Evolutionary conservation across 2,797 vertebrate species (phyloP).

Genomic region (Galagoides demidoff): DNA sequence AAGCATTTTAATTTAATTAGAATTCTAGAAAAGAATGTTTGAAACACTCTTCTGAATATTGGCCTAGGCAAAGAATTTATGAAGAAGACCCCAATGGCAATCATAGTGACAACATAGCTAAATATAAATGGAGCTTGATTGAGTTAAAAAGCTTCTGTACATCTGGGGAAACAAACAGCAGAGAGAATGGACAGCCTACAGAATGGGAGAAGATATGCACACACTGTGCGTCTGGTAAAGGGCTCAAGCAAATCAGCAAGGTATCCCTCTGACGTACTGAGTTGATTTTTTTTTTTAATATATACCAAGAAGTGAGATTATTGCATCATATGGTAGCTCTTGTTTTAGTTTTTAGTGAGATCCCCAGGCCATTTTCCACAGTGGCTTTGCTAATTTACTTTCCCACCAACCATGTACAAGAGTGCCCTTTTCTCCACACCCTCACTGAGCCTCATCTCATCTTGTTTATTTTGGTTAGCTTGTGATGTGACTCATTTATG

Average conservation of each 20-base stretch:
- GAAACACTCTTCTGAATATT: too few species aligned
- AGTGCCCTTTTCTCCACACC: neutral
- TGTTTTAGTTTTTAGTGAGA: neutral
- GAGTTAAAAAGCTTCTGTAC: too few species aligned
- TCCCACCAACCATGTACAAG: neutral
- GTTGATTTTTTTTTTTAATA: neutral
- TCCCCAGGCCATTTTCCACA: neutral
- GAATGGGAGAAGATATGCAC: too few species aligned
- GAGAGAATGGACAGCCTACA: too few species aligned
- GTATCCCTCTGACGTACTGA: neutral
- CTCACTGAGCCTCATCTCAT: neutral
- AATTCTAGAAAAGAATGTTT: too few species aligned
- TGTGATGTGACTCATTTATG: neutral
- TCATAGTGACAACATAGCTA: too few species aligned
- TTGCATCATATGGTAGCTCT: neutral
- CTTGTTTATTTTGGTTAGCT: conserved; percentile 17
- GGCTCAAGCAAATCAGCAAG: neutral
- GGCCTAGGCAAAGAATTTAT: too few species aligned
- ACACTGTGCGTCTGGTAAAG: too few species aligned
- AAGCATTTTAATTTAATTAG: too few species aligned
- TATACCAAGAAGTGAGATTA: neutral
- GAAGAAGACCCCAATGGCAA: too few species aligned
- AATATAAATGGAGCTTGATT: too few species aligned
- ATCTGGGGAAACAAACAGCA: too few species aligned
- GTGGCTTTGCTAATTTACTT: neutral